Percentiles rank a stretch among this genome's conserved stretches.
phyloP scores from a whole-genome alignment of 1,140 invertebrate species.

The Hyles vespertilio region DNA sequence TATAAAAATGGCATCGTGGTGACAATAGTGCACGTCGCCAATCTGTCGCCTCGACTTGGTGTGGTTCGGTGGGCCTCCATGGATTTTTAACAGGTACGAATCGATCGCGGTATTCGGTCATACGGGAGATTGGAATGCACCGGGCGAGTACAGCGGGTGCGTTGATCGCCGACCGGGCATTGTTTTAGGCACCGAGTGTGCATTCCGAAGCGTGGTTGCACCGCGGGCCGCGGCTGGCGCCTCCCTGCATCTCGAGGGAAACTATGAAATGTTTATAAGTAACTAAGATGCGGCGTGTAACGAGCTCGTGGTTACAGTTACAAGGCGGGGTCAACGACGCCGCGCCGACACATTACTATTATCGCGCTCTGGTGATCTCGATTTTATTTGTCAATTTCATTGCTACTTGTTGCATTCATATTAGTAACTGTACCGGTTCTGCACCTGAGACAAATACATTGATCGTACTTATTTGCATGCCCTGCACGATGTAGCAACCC shows the following conservation, averaged over 20 bases:
- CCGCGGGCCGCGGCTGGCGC: not conserved
- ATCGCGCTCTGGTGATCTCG: not conserved
- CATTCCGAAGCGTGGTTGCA: constrained; percentile 3
- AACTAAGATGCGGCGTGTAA: constrained; percentile 15
- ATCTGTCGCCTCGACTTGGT: too few relatives aligned
- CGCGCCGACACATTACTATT: constrained; percentile 12
- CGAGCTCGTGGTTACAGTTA: constrained; percentile 35
- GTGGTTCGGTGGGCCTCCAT: constrained; percentile 24
- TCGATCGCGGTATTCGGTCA: constrained; percentile 21
- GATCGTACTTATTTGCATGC: too few relatives aligned
- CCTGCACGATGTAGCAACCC: too few relatives aligned
- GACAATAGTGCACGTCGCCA: not conserved
- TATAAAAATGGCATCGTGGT: constrained; percentile 8
- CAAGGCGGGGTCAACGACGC: constrained; percentile 32
- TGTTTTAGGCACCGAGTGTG: not conserved
- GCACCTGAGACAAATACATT: too few relatives aligned
- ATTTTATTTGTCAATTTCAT: constrained; percentile 7
- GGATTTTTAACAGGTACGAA: constrained; percentile 51
- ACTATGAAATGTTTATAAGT: constrained; percentile 19
- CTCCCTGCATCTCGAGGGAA: not conserved
- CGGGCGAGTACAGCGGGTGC: constrained; percentile 25
- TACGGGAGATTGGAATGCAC: constrained; percentile 30
- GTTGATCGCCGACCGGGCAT: constrained; percentile 10
- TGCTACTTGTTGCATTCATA: constrained; percentile 5
- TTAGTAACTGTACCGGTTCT: not conserved